Evolutionary conservation across 1,140 invertebrate genomes (phyloP).

Genomic region (Onthophagus taurus): DNA sequence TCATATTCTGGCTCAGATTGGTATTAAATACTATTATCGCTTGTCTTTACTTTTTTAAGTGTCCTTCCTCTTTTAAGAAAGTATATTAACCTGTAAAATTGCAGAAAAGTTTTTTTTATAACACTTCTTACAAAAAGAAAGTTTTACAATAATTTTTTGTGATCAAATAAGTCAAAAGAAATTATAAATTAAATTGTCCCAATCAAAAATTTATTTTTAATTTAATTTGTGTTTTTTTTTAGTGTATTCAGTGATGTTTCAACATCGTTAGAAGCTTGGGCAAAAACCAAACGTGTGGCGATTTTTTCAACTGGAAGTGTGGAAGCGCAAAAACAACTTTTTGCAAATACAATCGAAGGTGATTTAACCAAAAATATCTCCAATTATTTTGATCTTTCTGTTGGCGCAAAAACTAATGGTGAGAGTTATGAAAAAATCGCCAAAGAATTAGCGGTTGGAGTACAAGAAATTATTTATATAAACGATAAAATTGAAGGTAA

Average conservation of each 20-base stretch:
- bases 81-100: too few species aligned
- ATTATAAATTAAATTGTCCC: too few species aligned
- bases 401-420: slow-evolving; percentile 63
- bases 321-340: slow-evolving; percentile 82
- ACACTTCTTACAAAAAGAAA: too few species aligned
- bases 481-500: slow-evolving; percentile 74
- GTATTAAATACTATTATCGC: too few species aligned
- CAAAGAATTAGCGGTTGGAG: slow-evolving; percentile 49
- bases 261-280: slow-evolving; percentile 62
- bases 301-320: slow-evolving; percentile 90
- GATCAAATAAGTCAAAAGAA: too few species aligned
- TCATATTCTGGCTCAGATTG: too few species aligned
- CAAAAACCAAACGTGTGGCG: slow-evolving; percentile 60
- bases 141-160: too few species aligned
- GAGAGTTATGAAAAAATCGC: slow-evolving; percentile 69
- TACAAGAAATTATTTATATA: slow-evolving; percentile 69
- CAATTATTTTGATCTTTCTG: slow-evolving; percentile 78
- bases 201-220: neutral
- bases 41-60: too few species aligned
- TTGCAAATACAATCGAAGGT: slow-evolving; percentile 64
- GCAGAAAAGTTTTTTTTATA: too few species aligned
- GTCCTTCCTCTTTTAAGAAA: too few species aligned
- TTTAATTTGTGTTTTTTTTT: slow-evolving; percentile 27
- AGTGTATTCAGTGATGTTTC: slow-evolving; percentile 83
- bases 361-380: slow-evolving; percentile 66